Evolutionary conservation across 2,888 invertebrate species (phyloP).

Genomic region (Leptogaster cylindrica): DNA sequence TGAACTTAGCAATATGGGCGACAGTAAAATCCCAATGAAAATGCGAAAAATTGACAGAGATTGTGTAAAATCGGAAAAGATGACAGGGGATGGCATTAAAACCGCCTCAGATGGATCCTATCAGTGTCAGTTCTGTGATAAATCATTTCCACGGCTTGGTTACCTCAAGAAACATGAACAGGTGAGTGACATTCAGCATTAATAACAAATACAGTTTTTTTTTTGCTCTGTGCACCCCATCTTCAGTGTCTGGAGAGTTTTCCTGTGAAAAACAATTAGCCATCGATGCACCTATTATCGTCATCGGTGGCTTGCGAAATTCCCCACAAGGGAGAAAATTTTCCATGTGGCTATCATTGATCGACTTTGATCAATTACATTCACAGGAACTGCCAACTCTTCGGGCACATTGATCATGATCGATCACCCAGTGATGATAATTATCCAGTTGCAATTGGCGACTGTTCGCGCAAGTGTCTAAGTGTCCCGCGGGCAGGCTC

Average conservation of each 20-base stretch:
- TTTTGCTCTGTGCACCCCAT: neutral
- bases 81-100: conserved; percentile 60
- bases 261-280: conserved; percentile 27
- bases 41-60: conserved; percentile 65
- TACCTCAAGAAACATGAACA: conserved; percentile 92
- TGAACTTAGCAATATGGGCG: conserved; percentile 40
- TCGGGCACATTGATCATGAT: neutral
- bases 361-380: conserved; percentile 33
- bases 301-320: conserved; percentile 41
- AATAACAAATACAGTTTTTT: neutral
- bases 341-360: neutral
- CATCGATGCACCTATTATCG: conserved; percentile 42
- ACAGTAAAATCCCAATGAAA: conserved; percentile 54
- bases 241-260: no score
- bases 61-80: conserved; percentile 68
- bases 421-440: conserved; percentile 24
- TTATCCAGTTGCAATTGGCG: neutral
- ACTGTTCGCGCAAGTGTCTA: conserved; percentile 23
- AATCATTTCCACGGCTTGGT: conserved; percentile 85
- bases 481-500: neutral
- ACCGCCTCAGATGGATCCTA: conserved; percentile 72
- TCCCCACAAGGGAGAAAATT: conserved; percentile 19
- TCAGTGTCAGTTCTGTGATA: conserved; percentile 90
- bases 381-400: neutral
- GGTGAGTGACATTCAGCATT: conserved; percentile 64